Percentiles rank a stretch among this genome's conserved stretches.
phyloP scores from a whole-genome alignment of 1,140 invertebrate genomes.

The Oncopodura yosiiana region DNA sequence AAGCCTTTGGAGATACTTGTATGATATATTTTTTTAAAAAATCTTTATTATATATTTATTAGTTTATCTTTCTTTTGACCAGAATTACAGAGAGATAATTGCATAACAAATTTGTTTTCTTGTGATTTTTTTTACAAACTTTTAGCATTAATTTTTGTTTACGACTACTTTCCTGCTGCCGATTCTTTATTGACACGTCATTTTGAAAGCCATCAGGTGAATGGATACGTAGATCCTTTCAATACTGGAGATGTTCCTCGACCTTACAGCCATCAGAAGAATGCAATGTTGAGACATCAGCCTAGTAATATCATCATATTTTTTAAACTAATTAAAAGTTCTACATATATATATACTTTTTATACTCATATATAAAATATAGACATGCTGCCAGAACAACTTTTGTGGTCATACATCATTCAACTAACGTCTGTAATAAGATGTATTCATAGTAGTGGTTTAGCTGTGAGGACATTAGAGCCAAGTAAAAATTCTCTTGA shows the following conservation, averaged over 20 bases:
- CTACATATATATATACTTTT: slow-evolving; percentile 3
- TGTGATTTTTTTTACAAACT: slow-evolving; percentile 35
- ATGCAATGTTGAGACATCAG: slow-evolving; percentile 55
- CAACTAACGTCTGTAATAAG: slow-evolving; percentile 89
- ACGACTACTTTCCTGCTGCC: slow-evolving; percentile 86
- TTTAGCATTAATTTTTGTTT: slow-evolving; percentile 88
- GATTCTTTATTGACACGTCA: slow-evolving; percentile 78
- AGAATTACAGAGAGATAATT: neutral
- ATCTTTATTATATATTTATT: no score
- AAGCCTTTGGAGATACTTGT: slow-evolving; percentile 92
- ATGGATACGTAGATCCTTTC: slow-evolving; percentile 71
- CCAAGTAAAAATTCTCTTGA: slow-evolving; percentile 80
- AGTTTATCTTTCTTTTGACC: neutral
- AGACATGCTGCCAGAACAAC: slow-evolving; percentile 71
- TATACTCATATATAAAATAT: slow-evolving; percentile 36
- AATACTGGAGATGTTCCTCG: slow-evolving; percentile 59
- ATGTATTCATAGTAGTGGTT: slow-evolving; percentile 72
- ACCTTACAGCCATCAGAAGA: slow-evolving; percentile 74
- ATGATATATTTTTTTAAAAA: slow-evolving; percentile 44
- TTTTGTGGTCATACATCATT: slow-evolving; percentile 91
- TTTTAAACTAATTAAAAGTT: neutral
- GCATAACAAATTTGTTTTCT: slow-evolving; percentile 3
- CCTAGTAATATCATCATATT: slow-evolving; percentile 34
- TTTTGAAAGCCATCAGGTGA: slow-evolving; percentile 58
- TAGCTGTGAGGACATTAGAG: slow-evolving; percentile 64